These are phyloP conservation scores for Sebastes oblongus DNA, from an alignment of 2,797 vertebrate genomes.

Conservation along the genomic window DNA sequence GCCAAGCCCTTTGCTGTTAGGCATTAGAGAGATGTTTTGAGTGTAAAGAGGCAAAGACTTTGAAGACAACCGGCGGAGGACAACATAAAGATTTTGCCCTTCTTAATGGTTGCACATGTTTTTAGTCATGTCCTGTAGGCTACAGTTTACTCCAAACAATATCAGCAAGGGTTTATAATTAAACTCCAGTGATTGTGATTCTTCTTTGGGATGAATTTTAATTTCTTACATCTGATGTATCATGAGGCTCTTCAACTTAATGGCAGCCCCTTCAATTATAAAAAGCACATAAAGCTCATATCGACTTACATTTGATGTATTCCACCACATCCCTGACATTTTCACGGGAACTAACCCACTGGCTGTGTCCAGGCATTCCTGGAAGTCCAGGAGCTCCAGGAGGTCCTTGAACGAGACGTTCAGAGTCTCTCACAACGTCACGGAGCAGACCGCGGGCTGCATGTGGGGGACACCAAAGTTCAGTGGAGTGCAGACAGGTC, in stretches of 20 bases:
- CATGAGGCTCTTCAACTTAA: too few species aligned
- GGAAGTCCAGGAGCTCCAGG: constrained; percentile 86
- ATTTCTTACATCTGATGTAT: too few species aligned
- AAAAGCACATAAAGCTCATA: neutral
- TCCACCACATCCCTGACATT: constrained; percentile 88
- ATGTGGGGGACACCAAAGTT: neutral
- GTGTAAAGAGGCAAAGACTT: neutral
- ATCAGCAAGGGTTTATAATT: too few species aligned
- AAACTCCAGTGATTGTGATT: too few species aligned
- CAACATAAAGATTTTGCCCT: neutral
- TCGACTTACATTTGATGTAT: constrained; percentile 86
- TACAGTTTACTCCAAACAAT: too few species aligned
- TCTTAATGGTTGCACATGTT: neutral
- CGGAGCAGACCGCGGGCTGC: constrained; percentile 85
- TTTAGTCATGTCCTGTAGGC: too few species aligned
- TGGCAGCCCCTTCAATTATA: neutral
- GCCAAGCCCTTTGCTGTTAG: neutral
- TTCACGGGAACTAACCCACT: constrained; percentile 81
- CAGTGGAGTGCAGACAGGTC: neutral
- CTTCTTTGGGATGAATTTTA: too few species aligned
- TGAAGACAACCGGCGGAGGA: neutral
- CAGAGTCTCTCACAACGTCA: constrained; percentile 72
- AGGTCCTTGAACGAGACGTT: constrained; percentile 63
- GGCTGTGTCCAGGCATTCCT: constrained; percentile 78
- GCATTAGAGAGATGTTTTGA: neutral